A percentile compares a stretch with the other conserved stretches of the same genome.
These are phyloP conservation scores for Xanthia togata DNA, from an alignment of 2,888 invertebrate genomes.

Conservation along the genomic window DNA sequence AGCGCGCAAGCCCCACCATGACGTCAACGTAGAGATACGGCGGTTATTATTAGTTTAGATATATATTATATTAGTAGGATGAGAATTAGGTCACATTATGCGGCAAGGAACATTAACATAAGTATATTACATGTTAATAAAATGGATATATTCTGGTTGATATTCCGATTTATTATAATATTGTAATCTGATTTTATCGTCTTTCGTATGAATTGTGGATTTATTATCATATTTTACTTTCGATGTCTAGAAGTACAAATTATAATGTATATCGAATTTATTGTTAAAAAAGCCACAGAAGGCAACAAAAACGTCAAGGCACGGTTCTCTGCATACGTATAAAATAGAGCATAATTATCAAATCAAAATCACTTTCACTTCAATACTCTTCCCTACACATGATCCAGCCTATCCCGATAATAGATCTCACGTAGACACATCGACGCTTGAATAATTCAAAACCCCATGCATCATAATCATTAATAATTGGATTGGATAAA, in stretches of 20 bases:
- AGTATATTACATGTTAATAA: conserved; percentile 19
- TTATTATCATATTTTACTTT: conserved; percentile 33
- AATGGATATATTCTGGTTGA: conserved; percentile 45
- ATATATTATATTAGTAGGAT: neutral
- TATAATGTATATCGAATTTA: neutral
- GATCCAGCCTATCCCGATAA: neutral
- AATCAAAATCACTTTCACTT: neutral
- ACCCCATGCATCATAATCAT: conserved; percentile 18
- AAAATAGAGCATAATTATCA: neutral
- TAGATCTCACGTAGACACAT: conserved; percentile 14
- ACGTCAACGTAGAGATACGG: too few relatives aligned
- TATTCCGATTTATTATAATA: conserved; percentile 34
- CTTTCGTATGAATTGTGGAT: conserved; percentile 13
- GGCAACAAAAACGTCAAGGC: neutral
- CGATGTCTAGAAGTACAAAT: neutral
- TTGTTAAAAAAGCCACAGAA: neutral
- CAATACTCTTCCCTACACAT: neutral
- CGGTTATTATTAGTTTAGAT: too few relatives aligned
- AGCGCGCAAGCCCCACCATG: too few relatives aligned
- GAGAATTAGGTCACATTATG: conserved; percentile 48
- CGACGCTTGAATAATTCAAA: conserved; percentile 29
- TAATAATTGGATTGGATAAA: conserved; percentile 9
- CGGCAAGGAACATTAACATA: conserved; percentile 10
- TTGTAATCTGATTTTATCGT: conserved; percentile 18
- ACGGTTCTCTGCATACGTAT: neutral